A percentile compares a stretch with the other conserved stretches of the same genome.
Evolutionary conservation across 2,797 vertebrate genomes (phyloP).

Genomic region (Scomberomorus guttatus): DNA sequence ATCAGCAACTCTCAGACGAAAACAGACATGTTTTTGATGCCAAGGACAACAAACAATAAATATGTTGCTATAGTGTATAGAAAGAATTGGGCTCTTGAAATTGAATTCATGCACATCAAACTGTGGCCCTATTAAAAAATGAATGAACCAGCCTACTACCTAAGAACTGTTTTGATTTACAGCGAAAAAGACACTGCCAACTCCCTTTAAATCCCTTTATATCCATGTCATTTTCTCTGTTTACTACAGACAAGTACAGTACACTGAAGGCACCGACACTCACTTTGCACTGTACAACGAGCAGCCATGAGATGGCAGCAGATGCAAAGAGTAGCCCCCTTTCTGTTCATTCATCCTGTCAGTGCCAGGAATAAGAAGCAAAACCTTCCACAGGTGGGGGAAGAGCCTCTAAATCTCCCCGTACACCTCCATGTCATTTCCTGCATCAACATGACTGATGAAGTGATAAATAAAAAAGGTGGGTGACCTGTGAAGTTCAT

Average conservation of each 20-base stretch:
- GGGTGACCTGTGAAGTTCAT: constrained; percentile 22
- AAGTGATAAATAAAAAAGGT: constrained; percentile 6
- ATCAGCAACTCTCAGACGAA: not conserved
- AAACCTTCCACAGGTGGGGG: constrained; percentile 5
- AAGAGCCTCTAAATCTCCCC: not conserved
- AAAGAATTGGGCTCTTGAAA: not conserved
- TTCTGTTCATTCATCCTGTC: not conserved
- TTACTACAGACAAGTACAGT: not conserved
- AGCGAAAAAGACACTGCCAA: not conserved
- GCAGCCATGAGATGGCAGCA: constrained; percentile 80
- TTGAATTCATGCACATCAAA: not conserved
- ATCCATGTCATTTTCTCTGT: not conserved
- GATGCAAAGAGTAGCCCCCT: constrained; percentile 47
- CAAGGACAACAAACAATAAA: not conserved
- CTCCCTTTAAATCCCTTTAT: not conserved
- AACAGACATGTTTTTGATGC: not conserved
- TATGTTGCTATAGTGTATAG: not conserved
- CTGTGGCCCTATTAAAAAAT: not conserved
- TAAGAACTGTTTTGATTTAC: not conserved
- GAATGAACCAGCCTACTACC: not conserved
- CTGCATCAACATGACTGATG: constrained; percentile 23
- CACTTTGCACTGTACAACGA: constrained; percentile 1
- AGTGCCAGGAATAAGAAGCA: constrained; percentile 5
- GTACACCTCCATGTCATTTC: not conserved
- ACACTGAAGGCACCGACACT: not conserved